Percentiles rank a stretch among this genome's conserved stretches.
phyloP scores from a whole-genome alignment of 2,113 vertebrate species.

The Panthera uncia region DNA sequence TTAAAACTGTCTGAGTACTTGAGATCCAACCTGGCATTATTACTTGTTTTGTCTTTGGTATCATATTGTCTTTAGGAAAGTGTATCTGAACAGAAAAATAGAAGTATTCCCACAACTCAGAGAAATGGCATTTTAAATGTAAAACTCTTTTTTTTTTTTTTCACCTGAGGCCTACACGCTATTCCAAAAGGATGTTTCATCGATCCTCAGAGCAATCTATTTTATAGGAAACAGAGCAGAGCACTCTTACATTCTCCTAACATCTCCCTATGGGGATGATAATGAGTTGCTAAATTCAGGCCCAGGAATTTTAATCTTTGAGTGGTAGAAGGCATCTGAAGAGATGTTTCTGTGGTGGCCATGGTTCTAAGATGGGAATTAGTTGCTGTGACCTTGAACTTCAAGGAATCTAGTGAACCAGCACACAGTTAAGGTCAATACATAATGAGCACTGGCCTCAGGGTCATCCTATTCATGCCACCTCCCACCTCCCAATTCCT shows the following conservation, averaged over 20 bases:
- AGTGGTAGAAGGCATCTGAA: neutral
- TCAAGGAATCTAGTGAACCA: neutral
- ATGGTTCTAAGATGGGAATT: neutral
- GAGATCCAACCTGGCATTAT: neutral
- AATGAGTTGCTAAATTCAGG: conserved; percentile 14
- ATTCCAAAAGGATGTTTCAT: conserved; percentile 28
- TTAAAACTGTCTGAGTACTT: conserved; percentile 22
- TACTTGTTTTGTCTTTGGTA: conserved; percentile 35
- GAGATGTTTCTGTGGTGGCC: neutral
- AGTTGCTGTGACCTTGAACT: neutral
- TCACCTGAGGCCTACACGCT: neutral
- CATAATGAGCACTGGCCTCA: neutral
- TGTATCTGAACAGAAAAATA: conserved; percentile 24
- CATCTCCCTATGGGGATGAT: neutral
- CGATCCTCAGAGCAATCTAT: conserved; percentile 15
- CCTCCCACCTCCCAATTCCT: neutral
- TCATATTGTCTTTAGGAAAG: conserved; percentile 23
- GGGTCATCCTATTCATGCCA: neutral
- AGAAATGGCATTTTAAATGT: conserved; percentile 51
- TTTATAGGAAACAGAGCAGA: neutral
- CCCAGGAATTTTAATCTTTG: neutral
- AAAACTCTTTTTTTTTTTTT: conserved; percentile 10
- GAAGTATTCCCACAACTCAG: neutral
- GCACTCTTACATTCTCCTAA: neutral
- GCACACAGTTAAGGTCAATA: neutral